Base-by-base conservation (phyloP, 2,888 invertebrate species). In the Leptopilina myrica region DNA sequence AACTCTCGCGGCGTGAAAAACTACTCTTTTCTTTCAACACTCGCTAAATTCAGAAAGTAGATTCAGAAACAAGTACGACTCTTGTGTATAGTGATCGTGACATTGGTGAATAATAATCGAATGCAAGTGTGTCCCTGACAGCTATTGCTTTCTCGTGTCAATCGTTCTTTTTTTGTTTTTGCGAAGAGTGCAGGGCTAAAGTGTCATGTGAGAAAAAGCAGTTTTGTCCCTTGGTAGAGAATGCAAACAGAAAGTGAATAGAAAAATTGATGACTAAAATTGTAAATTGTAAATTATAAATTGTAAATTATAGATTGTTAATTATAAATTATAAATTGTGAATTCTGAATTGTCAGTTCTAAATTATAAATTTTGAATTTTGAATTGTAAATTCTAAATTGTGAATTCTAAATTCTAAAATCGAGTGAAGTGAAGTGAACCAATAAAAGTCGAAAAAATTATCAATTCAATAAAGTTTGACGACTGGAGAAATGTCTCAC, bases 111-210 rank as follows among this genome's bases (percentile, higher is more conserved):
- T 20, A 20, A 62, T 20, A 49, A 49, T 46, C 64, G 11, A 14
- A 66, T 64, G 49, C 1, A 49, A 73, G 56, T 56, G 73, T 73
- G 73, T 26, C 33, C 33, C 26, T 73, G 73, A 73, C 73, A 73
- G 53, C 20, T 9, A 20, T 15, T 15, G 8, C 9, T 20, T 62
- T 62, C n/a, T 59, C 15, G 5, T 15, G n/a, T n/a, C 15, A 59
- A n/a, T 59, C 1, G 2, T 59, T 62, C 20, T 62, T 15, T 62
- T 20, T 56, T 14, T n/a, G 1, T 20, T n/a, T n/a, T n/a, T n/a
- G 0, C 6, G 59, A 59, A 59, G 12, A 62, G 62, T 62, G 62
- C 20, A 62, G 12, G 15, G n/a, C 9, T 5, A 20, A 62, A 62
- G 62, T 62, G 59, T 26, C 73, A 53, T 20, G 53, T 53, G 33